Base-by-base conservation (phyloP, 53 echinoderm and acorn worm genomes). In the Astropecten irregularis region DNA sequence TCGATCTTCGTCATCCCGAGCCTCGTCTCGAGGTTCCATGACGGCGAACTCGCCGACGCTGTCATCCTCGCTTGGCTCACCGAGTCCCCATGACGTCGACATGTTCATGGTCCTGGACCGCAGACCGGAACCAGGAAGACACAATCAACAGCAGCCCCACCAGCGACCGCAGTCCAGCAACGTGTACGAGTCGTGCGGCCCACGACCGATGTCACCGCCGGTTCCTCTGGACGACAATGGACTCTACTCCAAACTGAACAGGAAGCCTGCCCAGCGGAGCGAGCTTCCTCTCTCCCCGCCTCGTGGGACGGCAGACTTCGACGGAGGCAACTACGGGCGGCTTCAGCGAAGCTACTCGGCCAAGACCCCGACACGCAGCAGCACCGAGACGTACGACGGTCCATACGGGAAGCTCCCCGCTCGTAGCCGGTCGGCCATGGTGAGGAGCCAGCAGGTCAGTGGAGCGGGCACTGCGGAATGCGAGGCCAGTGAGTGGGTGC, bases 291-390 rank as follows among this genome's bases (percentile, higher is more conserved):
- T 9, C 29, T 13, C 37, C 36, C 36, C 38, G 38, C 65, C n/a
- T n/a, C 6, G 27, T 25, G 60, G 62, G 10, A 10, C 11, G 55
- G 13, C 31, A 0, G 19, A 62, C 32, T 27, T 68, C n/a, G 57
- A 79, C 31, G 40, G 14, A 9, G 39, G 31, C 27, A 25, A 46
- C 60, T 62, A 49, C 63, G 79, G 79, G 1, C 33, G 79, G 33
- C 61, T 79, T 3, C 60, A 79, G 31, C 79, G 79, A 1, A 79
- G 79, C 48, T 79, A 79, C 79, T 79, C 79, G 30, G 79, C 79
- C 7, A 79, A 60, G 59, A 61, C 15, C 11, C 20, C 48, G 6
- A 31, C 47, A n/a, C 79, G 79, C 11, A 48, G 27, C 47, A 11
- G 6, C 42, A 42, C 42, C 42, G 58, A 53, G 7, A 3, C 10